phyloP scores from a whole-genome alignment of 1,140 invertebrate genomes.

The Trachelipus rathkii region DNA sequence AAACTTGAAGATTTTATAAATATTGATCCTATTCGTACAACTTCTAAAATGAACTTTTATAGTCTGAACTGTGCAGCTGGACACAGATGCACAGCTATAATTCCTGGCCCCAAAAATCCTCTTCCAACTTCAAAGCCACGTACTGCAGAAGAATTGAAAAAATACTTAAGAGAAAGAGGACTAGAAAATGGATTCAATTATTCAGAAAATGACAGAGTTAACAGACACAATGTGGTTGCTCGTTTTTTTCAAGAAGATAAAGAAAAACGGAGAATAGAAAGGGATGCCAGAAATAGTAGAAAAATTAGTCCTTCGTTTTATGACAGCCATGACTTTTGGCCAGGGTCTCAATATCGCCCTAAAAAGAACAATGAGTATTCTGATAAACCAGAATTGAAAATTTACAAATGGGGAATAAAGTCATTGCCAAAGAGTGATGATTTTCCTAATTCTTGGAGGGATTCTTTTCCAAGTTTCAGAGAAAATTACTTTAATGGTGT shows the following conservation, averaged over 20 bases:
- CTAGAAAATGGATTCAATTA: slow-evolving; percentile 2
- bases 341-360: neutral
- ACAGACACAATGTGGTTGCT: neutral
- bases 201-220: neutral
- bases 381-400: neutral
- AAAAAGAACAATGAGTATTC: neutral
- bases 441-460: neutral
- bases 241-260: neutral
- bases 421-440: neutral
- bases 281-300: neutral
- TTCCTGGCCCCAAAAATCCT: neutral
- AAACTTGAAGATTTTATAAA: neutral
- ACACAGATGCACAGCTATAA: neutral
- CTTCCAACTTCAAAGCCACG: neutral
- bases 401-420: neutral
- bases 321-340: neutral
- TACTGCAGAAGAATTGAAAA: neutral
- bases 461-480: neutral
- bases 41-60: neutral
- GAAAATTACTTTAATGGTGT: neutral
- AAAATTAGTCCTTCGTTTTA: neutral
- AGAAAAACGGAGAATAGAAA: neutral
- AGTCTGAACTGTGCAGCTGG: neutral
- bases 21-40: neutral
- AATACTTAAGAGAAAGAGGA: neutral